Evolutionary conservation across 2,888 invertebrate species (phyloP).

Genomic region (Mechanitis mazaeus): DNA sequence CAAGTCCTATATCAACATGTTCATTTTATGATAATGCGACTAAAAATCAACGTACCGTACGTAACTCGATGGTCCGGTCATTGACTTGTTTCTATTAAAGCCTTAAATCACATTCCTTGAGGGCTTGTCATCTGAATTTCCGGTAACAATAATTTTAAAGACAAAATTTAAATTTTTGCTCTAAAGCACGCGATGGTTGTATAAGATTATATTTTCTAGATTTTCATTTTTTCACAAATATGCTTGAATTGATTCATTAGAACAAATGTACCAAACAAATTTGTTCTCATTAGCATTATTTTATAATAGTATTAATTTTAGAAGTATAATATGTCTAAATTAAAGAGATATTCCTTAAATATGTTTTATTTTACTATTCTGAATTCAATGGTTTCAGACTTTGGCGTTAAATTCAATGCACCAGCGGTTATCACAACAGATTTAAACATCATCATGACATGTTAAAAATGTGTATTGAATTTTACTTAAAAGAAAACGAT

Average conservation of each 20-base stretch:
- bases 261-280: no score
- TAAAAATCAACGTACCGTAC: background rate
- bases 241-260: no score
- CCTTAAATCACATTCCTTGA: background rate
- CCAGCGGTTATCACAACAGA: background rate
- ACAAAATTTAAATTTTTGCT: no score
- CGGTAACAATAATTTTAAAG: background rate
- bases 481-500: background rate
- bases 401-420: background rate
- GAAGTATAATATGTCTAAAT: no score
- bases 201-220: no score
- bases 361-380: no score
- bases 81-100: background rate
- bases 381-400: no score
- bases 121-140: background rate
- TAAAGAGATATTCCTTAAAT: no score
- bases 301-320: no score
- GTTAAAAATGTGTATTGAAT: background rate
- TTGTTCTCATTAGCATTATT: no score
- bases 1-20: background rate
- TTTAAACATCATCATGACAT: background rate
- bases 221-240: no score
- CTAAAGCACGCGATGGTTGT: no score
- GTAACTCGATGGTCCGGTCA: background rate
- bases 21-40: background rate